phyloP scores from a whole-genome alignment of 2,797 vertebrate species.

The Hippoglossus hippoglossus region DNA sequence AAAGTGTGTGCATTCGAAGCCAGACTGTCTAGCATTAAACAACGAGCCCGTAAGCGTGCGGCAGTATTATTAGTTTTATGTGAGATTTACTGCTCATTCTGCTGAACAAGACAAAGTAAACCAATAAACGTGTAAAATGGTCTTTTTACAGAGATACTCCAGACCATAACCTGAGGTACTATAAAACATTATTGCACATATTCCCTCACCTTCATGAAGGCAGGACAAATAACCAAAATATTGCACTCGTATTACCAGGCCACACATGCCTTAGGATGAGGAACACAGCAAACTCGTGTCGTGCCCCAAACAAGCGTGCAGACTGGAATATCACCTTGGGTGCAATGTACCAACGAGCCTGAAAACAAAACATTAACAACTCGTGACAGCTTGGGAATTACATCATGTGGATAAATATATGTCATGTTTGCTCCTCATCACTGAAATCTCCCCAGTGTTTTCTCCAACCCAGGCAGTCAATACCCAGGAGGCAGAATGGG shows the following conservation, averaged over 20 bases:
- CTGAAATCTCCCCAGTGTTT: slow-evolving; percentile 39
- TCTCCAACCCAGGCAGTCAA: slow-evolving; percentile 20
- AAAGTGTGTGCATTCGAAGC: not conserved
- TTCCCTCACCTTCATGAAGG: slow-evolving; percentile 48
- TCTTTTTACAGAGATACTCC: slow-evolving; percentile 16
- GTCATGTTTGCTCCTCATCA: slow-evolving; percentile 56
- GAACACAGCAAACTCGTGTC: slow-evolving; percentile 16
- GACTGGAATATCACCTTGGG: slow-evolving; percentile 56
- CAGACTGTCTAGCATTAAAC: not conserved
- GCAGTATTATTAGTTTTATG: slow-evolving; percentile 6
- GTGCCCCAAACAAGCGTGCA: slow-evolving; percentile 40
- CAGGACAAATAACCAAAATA: slow-evolving; percentile 62
- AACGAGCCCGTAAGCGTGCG: not conserved
- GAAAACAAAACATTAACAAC: slow-evolving; percentile 71
- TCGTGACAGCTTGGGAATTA: slow-evolving; percentile 60
- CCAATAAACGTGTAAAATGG: slow-evolving; percentile 48
- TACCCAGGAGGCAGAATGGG: slow-evolving; percentile 26
- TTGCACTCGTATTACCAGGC: slow-evolving; percentile 42
- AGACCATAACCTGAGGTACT: slow-evolving; percentile 52
- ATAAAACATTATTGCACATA: slow-evolving; percentile 61
- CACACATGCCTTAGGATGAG: slow-evolving; percentile 43
- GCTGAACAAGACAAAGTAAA: slow-evolving; percentile 44
- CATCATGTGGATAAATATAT: slow-evolving; percentile 57
- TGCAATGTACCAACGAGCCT: slow-evolving; percentile 54
- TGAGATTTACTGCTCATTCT: slow-evolving; percentile 18